A percentile compares a stretch with the other conserved stretches of the same genome.
These are phyloP conservation scores for Zapornia atra DNA, from an alignment of 2,113 vertebrate genomes.

Conservation along the genomic window DNA sequence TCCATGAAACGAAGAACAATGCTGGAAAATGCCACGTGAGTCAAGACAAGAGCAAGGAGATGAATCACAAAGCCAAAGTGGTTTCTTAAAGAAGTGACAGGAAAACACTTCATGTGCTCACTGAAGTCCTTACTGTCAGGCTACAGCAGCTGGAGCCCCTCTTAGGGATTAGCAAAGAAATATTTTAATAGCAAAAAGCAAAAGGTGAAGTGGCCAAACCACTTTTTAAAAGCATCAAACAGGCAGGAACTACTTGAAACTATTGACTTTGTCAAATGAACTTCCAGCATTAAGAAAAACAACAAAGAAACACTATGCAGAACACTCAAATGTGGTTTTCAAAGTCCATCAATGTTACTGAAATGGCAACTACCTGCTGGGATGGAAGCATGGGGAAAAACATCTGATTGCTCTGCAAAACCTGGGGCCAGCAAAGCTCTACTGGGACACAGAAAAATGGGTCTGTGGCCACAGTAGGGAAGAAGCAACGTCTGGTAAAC, in stretches of 20 bases:
- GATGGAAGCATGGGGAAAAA: not conserved
- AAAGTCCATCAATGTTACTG: not conserved
- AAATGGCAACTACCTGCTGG: not conserved
- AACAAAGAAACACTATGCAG: not conserved
- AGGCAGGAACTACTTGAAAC: not conserved
- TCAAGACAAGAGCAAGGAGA: not conserved
- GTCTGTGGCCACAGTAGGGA: not conserved
- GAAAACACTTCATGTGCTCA: not conserved
- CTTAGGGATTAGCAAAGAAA: not conserved
- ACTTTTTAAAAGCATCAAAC: not conserved
- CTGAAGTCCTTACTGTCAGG: not conserved
- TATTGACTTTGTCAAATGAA: not conserved
- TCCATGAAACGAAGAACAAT: not conserved
- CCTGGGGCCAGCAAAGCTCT: not conserved
- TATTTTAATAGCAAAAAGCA: not conserved
- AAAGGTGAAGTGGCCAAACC: not conserved
- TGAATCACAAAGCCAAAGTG: not conserved
- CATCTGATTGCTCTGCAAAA: not conserved
- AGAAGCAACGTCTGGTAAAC: not conserved
- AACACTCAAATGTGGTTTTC: not conserved
- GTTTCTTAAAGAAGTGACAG: not conserved
- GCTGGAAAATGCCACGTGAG: not conserved
- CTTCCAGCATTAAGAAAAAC: not conserved
- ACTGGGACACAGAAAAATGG: not conserved
- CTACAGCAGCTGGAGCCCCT: not conserved